Base-by-base conservation (phyloP, 2,888 invertebrate genomes). In the Smittia aterrima region DNA sequence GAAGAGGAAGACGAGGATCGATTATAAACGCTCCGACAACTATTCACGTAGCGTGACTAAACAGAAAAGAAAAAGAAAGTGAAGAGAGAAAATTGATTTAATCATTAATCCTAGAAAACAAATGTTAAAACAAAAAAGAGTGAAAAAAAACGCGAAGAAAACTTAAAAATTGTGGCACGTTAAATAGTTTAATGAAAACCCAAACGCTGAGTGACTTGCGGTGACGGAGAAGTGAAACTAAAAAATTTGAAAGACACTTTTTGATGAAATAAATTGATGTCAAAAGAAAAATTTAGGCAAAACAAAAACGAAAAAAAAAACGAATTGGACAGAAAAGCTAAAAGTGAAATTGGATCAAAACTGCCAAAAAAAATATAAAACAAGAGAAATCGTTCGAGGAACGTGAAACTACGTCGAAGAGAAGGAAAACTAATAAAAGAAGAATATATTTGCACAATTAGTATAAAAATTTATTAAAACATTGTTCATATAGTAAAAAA, bases 1-100 rank as follows among this genome's bases (percentile, higher is more conserved):
- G 92, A 92, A 80, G 92, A 92, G 81, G 92, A 93, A 81, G 88
- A 88, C 80, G 90, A 90, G 80, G 90, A 90, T 80, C 81, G 87
- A 80, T 86, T 86, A 85, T 86, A 87, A 88, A 20, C 40, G 11
- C 13, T 1, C n/a, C 11, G 24, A n/a, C 58, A 58, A 22, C 18
- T 58, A 67, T 41, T 38, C 66, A 66, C 38, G 16, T 67, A 38
- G 22, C 67, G 47, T 67, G 68, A 54, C 32, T 40, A 66, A 75
- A 32, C 53, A 72, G n/a, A n/a, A n/a, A n/a, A n/a, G n/a, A n/a
- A n/a, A n/a, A n/a, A n/a, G n/a, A n/a, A n/a, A 71, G 38, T 53
- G 41, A 20, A 54, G 20, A 24, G 20, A 71, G 18, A 71, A 22
- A 73, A 62, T 54, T 64, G 64, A 74, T 74, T 66, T 47, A 64